Conservation (phyloP, 2,888 invertebrate species). For the Sycophila texana region DNA sequence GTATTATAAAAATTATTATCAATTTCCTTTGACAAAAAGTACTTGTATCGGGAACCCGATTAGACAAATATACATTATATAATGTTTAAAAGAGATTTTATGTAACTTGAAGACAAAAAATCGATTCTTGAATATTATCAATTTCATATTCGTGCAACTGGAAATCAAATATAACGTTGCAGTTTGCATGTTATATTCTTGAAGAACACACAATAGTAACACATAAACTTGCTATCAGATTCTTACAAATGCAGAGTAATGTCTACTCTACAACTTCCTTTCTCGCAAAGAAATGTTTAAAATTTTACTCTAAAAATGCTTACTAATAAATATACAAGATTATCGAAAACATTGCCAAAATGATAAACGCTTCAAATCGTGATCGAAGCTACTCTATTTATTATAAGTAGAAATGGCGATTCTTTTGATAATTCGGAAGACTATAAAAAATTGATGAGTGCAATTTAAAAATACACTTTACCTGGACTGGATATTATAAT, state of each 20-base stretch:
- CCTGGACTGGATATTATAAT: too few relatives aligned
- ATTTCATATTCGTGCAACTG: not conserved
- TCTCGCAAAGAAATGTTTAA: not conserved
- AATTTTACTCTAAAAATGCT: too few relatives aligned
- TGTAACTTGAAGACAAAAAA: too few relatives aligned
- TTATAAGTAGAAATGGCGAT: too few relatives aligned
- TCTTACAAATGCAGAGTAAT: not conserved
- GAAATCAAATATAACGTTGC: constrained; percentile 15
- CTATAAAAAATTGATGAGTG: too few relatives aligned
- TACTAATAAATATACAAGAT: not conserved
- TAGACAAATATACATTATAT: too few relatives aligned
- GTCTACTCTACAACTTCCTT: not conserved
- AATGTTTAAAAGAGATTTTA: too few relatives aligned
- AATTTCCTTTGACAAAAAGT: not conserved
- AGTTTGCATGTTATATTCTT: not conserved
- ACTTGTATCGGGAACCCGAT: not conserved
- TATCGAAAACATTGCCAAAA: not conserved
- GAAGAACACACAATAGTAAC: not conserved
- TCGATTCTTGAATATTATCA: too few relatives aligned
- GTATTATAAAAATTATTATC: not conserved
- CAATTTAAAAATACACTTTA: too few relatives aligned
- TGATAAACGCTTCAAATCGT: too few relatives aligned
- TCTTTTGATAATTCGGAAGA: too few relatives aligned
- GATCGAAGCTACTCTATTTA: too few relatives aligned
- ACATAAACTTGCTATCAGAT: constrained; percentile 27